Conservation (phyloP, 1,140 invertebrate species). For the Bombus confusus region DNA sequence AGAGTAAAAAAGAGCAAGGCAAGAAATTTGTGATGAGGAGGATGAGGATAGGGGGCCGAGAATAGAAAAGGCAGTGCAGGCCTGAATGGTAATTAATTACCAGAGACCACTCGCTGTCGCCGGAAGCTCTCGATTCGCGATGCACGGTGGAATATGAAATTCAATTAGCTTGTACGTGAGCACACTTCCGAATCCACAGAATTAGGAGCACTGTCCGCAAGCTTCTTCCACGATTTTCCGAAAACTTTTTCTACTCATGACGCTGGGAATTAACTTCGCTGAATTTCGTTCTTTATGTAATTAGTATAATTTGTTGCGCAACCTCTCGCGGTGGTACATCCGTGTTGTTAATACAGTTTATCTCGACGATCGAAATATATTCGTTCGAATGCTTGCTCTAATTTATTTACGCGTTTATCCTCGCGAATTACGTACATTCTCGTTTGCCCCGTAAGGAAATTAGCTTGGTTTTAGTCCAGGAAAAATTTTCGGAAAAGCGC, state of each 20-base stretch:
- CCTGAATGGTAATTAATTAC: conserved; percentile 63
- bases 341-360: background rate
- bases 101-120: conserved; percentile 14
- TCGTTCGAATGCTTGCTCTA: background rate
- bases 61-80: conserved; percentile 14
- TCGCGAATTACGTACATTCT: background rate
- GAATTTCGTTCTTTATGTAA: background rate
- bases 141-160: conserved; percentile 56
- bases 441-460: background rate
- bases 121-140: conserved; percentile 48
- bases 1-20: background rate
- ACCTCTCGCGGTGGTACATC: background rate
- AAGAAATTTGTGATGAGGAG: background rate
- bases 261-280: background rate
- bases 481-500: background rate
- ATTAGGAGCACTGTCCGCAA: background rate
- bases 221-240: conserved; percentile 17
- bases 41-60: background rate
- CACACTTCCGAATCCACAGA: conserved; percentile 17
- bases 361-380: background rate
- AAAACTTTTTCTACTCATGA: conserved; percentile 24
- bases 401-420: background rate
- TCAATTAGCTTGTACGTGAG: conserved; percentile 51
- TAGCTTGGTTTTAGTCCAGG: conserved; percentile 7
- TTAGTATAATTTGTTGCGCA: background rate